phyloP scores from a whole-genome alignment of 2,113 vertebrate species.

The Hassar affinis region DNA sequence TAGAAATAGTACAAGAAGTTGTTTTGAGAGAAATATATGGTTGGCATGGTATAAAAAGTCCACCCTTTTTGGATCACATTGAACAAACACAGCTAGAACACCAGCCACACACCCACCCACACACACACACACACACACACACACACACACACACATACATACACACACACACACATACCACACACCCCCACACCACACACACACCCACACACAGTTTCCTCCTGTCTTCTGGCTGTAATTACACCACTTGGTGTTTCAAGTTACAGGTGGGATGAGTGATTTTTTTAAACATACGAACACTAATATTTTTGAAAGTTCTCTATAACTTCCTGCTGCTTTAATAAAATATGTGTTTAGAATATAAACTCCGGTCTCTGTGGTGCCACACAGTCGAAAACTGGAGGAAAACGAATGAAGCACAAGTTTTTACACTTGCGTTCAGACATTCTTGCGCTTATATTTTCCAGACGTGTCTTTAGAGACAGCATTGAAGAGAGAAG shows the following conservation, averaged over 20 bases:
- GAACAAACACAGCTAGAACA: slow-evolving; percentile 12
- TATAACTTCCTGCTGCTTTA: background rate
- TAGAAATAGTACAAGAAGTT: background rate
- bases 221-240: background rate
- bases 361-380: background rate
- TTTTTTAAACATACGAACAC: background rate
- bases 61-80: slow-evolving; percentile 63
- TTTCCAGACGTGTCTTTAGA: background rate
- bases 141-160: background rate
- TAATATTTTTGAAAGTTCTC: background rate
- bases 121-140: background rate
- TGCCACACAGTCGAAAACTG: background rate
- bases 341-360: background rate
- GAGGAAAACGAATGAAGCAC: background rate
- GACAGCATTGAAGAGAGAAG: background rate
- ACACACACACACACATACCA: background rate
- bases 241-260: background rate
- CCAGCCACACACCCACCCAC: no score
- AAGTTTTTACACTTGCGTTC: background rate
- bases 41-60: slow-evolving; percentile 60
- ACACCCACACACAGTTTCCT: background rate
- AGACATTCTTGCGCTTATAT: background rate
- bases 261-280: background rate
- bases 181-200: slow-evolving; percentile 5
- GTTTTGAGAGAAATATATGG: slow-evolving; percentile 59